A percentile compares a stretch with the other conserved stretches of the same genome.
These are phyloP conservation scores for Myxocyprinus asiaticus DNA, from an alignment of 2,113 vertebrate species.

Conservation along the genomic window DNA sequence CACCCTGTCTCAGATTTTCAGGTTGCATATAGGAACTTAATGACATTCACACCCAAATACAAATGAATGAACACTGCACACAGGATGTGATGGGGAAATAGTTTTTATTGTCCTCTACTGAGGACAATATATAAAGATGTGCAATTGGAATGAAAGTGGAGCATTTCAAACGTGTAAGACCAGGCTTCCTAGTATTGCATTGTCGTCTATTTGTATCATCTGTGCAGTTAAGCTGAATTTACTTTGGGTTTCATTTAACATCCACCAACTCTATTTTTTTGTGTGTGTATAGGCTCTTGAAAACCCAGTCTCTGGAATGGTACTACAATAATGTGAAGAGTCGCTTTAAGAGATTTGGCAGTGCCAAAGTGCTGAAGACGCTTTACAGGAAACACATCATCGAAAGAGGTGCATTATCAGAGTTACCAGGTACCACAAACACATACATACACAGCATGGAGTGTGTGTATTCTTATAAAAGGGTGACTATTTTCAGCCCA, in stretches of 20 bases:
- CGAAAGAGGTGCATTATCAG: conserved; percentile 81
- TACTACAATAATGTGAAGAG: conserved; percentile 97
- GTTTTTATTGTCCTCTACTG: too few species aligned
- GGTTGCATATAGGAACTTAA: background rate
- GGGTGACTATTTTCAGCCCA: too few species aligned
- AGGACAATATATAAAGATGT: too few species aligned
- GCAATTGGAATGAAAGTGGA: too few species aligned
- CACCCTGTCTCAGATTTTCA: background rate
- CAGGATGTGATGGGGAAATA: too few species aligned
- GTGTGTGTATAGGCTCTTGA: conserved; percentile 77
- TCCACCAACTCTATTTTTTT: conserved; percentile 27
- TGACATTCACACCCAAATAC: background rate
- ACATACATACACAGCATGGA: background rate
- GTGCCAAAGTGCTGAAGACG: conserved; percentile 95
- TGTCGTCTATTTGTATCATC: background rate
- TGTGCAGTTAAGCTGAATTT: background rate
- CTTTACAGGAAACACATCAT: conserved; percentile 90
- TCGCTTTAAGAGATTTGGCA: conserved; percentile 96
- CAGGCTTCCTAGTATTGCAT: background rate
- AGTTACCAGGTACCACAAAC: conserved; percentile 72
- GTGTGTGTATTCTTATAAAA: background rate
- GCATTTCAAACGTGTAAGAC: too few species aligned
- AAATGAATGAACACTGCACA: too few species aligned
- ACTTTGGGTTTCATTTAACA: background rate
- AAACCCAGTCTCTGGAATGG: conserved; percentile 94